These are phyloP conservation scores for Saxidomus purpurata DNA, from an alignment of 1,140 invertebrate species.

Conservation along the genomic window DNA sequence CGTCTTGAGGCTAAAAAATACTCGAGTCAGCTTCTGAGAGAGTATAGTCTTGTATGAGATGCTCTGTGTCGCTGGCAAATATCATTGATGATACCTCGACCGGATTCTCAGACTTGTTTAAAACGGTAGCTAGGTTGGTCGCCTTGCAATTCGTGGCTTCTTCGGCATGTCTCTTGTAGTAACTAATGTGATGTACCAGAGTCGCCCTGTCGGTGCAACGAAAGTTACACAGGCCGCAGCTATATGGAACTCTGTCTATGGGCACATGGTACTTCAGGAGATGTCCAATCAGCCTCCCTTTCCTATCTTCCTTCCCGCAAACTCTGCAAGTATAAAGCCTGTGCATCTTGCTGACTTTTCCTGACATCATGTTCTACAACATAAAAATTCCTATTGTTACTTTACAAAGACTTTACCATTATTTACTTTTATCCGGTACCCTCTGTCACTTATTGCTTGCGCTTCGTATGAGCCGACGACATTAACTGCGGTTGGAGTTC, in stretches of 20 bases:
- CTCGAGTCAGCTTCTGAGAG: not conserved
- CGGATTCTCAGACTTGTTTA: not conserved
- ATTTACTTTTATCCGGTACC: no score
- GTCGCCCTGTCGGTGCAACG: constrained; percentile 2
- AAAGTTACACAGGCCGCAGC: constrained; percentile 6
- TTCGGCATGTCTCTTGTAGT: not conserved
- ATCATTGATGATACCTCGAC: not conserved
- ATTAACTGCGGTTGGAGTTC: no score
- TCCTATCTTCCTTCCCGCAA: constrained; percentile 7
- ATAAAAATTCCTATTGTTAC: no score
- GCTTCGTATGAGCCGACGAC: no score
- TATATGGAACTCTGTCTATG: not conserved
- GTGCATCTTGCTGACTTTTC: not conserved
- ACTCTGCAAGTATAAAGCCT: not conserved
- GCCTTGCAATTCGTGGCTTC: not conserved
- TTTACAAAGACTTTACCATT: no score
- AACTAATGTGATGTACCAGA: not conserved
- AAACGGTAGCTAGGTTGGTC: not conserved
- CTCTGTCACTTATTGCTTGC: no score
- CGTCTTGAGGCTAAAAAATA: not conserved
- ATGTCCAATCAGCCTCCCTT: not conserved
- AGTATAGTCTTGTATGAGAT: not conserved
- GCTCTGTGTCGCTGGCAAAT: not conserved
- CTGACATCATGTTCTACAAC: not conserved
- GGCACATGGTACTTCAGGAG: constrained; percentile 1